Evolutionary conservation across 2,797 vertebrate genomes (phyloP).

Genomic region (Cossypha dichroa): DNA sequence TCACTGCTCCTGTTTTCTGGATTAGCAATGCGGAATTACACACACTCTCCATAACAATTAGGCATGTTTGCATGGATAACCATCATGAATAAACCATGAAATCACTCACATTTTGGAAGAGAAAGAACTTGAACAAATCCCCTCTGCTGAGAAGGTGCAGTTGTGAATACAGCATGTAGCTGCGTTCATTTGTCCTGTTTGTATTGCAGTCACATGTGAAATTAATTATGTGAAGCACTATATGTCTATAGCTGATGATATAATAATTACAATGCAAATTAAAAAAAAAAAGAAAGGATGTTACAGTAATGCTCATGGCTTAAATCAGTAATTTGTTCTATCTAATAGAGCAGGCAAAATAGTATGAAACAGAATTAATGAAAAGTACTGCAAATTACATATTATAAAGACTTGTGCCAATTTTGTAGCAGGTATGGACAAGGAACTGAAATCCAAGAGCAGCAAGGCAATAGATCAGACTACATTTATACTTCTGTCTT

Average conservation of each 20-base stretch:
- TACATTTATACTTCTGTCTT: not conserved
- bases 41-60: not conserved
- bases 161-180: not conserved
- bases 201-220: not conserved
- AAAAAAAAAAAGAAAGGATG: not conserved
- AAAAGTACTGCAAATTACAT: not conserved
- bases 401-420: not conserved
- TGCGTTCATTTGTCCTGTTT: not conserved
- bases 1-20: not conserved
- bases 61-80: not conserved
- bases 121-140: conserved; percentile 16
- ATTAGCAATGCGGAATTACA: not conserved
- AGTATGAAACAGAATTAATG: not conserved
- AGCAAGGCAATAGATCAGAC: not conserved
- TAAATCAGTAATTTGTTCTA: conserved; percentile 7
- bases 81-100: conserved; percentile 27
- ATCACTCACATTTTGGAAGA: not conserved
- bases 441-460: not conserved
- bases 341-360: not conserved
- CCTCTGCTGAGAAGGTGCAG: not conserved
- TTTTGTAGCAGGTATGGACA: not conserved
- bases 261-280: not conserved
- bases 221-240: not conserved
- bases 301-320: not conserved
- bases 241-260: not conserved